Evolutionary conservation across 64 coral and sea anemone genomes (phyloP).

Genomic region (Hydrozoanthus tunicans): DNA sequence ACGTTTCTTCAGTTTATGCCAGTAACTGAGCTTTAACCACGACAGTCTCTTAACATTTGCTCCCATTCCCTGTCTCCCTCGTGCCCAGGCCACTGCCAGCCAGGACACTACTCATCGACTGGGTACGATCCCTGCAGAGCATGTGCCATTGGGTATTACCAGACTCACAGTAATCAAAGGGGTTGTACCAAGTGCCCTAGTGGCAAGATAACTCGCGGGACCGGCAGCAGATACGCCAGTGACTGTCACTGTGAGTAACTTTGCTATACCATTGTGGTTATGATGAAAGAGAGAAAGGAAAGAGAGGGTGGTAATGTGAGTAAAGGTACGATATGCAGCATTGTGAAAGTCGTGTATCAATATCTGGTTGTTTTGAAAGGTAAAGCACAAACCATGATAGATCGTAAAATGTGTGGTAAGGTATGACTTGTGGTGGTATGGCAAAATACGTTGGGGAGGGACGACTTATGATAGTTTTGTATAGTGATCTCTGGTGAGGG

Average conservation of each 20-base stretch:
- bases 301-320: too few species aligned
- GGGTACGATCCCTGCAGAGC: constrained; percentile 21
- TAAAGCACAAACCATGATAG: too few species aligned
- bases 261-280: too few species aligned
- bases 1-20: too few species aligned
- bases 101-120: constrained; percentile 23
- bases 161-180: constrained; percentile 7
- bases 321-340: too few species aligned
- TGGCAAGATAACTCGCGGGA: constrained; percentile 23
- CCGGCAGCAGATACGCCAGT: constrained; percentile 46
- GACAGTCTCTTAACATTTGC: not conserved
- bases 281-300: too few species aligned
- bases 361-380: too few species aligned
- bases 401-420: not conserved
- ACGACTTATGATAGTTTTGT: not conserved
- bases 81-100: constrained; percentile 36
- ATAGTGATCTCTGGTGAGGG: not conserved
- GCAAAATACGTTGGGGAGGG: not conserved
- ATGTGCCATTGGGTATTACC: constrained; percentile 25
- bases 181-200: constrained; percentile 34
- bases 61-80: not conserved
- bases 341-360: too few species aligned
- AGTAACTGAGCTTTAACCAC: too few species aligned
- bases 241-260: constrained; percentile 47
- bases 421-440: not conserved